Conservation (phyloP, 2,888 invertebrate genomes). For the Celastrina argiolus region DNA sequence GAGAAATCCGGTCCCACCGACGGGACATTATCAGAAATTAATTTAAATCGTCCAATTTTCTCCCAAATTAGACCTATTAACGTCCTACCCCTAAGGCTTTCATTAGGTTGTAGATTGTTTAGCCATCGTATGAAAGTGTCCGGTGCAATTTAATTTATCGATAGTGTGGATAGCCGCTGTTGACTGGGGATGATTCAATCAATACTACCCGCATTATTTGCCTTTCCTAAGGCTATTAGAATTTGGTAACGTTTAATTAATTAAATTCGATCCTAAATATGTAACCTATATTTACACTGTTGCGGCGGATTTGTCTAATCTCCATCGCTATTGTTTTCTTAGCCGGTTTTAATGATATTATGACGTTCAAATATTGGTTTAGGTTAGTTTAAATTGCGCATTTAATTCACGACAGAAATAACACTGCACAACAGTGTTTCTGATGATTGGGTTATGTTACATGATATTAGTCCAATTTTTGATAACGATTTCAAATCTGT, state of each 20-base stretch:
- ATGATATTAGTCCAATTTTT: no score
- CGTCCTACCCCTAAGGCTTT: constrained; percentile 32
- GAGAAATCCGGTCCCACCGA: neutral
- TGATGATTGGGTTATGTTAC: no score
- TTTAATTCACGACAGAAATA: neutral
- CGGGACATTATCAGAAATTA: constrained; percentile 20
- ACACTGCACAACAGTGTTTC: no score
- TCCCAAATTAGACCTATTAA: constrained; percentile 53
- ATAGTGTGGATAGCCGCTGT: neutral
- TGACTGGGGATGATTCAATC: neutral
- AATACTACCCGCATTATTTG: constrained; percentile 41
- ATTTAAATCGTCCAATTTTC: constrained; percentile 29
- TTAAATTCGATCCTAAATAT: constrained; percentile 24
- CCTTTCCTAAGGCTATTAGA: constrained; percentile 46
- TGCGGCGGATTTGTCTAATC: constrained; percentile 9
- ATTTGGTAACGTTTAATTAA: constrained; percentile 48
- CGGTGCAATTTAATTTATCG: constrained; percentile 12
- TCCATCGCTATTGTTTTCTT: neutral
- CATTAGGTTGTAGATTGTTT: constrained; percentile 55
- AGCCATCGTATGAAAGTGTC: constrained; percentile 53
- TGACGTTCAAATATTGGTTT: neutral
- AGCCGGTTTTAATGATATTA: neutral
- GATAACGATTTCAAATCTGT: no score
- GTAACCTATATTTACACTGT: constrained; percentile 7
- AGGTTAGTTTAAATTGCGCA: neutral